phyloP scores from a whole-genome alignment of 2,797 vertebrate genomes.

The Vespertilio murinus region DNA sequence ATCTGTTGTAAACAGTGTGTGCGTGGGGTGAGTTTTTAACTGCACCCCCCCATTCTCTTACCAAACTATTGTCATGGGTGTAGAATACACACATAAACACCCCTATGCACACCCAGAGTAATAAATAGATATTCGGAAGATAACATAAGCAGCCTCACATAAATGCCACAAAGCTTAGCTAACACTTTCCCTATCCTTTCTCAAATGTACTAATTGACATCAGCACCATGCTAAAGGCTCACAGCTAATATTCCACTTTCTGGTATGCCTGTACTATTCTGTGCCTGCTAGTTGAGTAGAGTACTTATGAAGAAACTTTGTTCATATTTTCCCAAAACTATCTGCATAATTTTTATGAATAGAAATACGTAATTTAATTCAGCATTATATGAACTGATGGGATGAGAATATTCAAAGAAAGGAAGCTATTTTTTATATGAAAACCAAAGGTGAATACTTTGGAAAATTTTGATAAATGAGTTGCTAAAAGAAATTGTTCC shows the following conservation, averaged over 20 bases:
- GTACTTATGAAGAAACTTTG: background rate
- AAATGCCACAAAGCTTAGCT: background rate
- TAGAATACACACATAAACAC: background rate
- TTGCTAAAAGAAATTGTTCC: constrained; percentile 16
- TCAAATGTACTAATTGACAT: background rate
- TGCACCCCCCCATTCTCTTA: background rate
- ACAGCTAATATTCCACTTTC: background rate
- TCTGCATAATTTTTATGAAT: background rate
- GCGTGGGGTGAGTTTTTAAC: background rate
- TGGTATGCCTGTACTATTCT: background rate
- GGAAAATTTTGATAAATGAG: background rate
- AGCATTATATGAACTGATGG: background rate
- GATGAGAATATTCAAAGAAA: background rate
- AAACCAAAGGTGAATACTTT: constrained; percentile 3
- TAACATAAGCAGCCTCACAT: background rate
- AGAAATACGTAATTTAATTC: background rate
- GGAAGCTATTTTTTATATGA: background rate
- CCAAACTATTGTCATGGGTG: background rate
- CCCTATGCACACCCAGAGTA: background rate
- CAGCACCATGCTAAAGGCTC: background rate
- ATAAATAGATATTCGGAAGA: background rate
- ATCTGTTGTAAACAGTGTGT: background rate
- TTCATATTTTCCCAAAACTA: background rate
- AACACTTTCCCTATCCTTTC: background rate
- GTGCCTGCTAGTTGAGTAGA: background rate